These are phyloP conservation scores for Tautogolabrus adspersus DNA, from an alignment of 2,113 vertebrate species.

Conservation along the genomic window DNA sequence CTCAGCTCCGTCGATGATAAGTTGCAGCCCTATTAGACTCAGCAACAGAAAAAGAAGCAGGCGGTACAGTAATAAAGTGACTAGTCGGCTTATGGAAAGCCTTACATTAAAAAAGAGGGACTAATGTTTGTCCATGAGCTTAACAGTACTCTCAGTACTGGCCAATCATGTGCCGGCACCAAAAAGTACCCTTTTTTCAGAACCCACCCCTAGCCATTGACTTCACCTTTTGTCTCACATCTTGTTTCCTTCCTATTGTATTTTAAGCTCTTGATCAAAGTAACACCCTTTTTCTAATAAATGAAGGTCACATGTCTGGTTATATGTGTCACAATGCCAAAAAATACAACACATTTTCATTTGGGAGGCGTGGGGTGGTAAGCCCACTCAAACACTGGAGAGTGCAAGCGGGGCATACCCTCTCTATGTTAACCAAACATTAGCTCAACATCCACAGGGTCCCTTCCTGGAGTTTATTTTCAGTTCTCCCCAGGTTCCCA, in stretches of 20 bases:
- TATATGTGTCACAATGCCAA: neutral
- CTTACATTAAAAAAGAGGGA: no score
- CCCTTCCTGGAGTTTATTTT: conserved; percentile 58
- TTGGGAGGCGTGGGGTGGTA: no score
- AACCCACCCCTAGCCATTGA: no score
- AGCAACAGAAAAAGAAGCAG: no score
- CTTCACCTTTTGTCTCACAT: conserved; percentile 8
- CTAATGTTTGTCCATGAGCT: no score
- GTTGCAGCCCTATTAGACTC: no score
- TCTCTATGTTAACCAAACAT: conserved; percentile 55
- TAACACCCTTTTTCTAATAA: neutral
- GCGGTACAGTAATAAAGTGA: no score
- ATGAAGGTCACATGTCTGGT: neutral
- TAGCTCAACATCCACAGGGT: conserved; percentile 45
- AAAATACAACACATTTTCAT: neutral
- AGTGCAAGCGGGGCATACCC: conserved; percentile 34
- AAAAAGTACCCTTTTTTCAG: no score
- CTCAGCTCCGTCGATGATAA: no score
- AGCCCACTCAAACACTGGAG: conserved; percentile 23
- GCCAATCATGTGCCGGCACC: no score
- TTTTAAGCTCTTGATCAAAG: neutral
- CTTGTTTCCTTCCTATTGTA: conserved; percentile 1
- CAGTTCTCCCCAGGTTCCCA: conserved; percentile 20
- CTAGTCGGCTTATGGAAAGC: no score
- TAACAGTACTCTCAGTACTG: no score